phyloP scores from a whole-genome alignment of 2,797 vertebrate genomes.

The Pelodytes ibericus region DNA sequence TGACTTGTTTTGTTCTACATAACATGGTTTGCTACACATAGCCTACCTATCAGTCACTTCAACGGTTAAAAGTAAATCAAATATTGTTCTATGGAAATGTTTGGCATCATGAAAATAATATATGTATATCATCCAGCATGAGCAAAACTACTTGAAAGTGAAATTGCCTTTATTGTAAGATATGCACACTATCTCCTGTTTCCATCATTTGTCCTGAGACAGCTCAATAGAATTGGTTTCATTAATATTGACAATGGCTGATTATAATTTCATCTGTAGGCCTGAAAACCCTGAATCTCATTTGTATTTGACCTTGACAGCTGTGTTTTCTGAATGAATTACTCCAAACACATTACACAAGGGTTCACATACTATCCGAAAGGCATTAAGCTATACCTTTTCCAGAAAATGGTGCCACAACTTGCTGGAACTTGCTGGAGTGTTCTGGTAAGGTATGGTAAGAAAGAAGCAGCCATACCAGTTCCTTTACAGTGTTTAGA shows the following conservation, averaged over 20 bases:
- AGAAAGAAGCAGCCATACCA: too few relatives aligned
- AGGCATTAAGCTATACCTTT: slow-evolving; percentile 4
- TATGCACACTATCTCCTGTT: slow-evolving; percentile 26
- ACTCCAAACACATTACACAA: slow-evolving; percentile 25
- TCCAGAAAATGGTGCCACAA: neutral
- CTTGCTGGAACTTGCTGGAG: too few relatives aligned
- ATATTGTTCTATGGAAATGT: neutral
- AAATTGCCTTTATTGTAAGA: slow-evolving; percentile 24
- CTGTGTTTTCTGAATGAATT: slow-evolving; percentile 45
- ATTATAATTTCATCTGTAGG: slow-evolving; percentile 52
- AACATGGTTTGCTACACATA: too few relatives aligned
- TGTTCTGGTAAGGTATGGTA: too few relatives aligned
- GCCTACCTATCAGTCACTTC: too few relatives aligned
- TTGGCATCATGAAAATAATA: neutral
- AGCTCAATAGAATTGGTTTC: slow-evolving; percentile 54
- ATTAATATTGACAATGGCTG: slow-evolving; percentile 53
- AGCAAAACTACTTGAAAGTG: slow-evolving; percentile 1
- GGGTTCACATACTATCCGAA: slow-evolving; percentile 27
- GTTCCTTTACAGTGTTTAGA: too few relatives aligned
- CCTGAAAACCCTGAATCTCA: slow-evolving; percentile 44
- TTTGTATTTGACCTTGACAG: slow-evolving; percentile 51
- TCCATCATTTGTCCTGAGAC: slow-evolving; percentile 40
- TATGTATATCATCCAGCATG: slow-evolving; percentile 3
- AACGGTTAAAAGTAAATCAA: neutral
- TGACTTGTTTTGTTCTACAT: too few relatives aligned